These are phyloP conservation scores for Lasioglossum pauxillum DNA, from an alignment of 2,888 invertebrate species.

Conservation along the genomic window DNA sequence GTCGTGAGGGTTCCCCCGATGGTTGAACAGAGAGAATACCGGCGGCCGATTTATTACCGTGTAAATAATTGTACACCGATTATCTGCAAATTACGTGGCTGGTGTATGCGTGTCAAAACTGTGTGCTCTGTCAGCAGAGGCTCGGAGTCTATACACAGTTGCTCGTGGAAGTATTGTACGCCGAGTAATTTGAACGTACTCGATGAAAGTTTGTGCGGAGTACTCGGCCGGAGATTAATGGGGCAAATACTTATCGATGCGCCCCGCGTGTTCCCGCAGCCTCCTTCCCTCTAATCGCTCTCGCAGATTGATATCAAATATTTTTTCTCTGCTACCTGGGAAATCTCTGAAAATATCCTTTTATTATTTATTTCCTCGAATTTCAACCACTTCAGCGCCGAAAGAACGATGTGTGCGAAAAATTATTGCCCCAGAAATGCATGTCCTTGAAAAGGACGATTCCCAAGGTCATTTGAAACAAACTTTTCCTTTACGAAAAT, in stretches of 20 bases:
- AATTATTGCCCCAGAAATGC: no score
- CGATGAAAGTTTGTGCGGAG: conserved; percentile 16
- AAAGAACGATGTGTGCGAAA: no score
- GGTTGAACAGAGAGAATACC: background rate
- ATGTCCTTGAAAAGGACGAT: no score
- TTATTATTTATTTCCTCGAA: no score
- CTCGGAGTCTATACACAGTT: conserved; percentile 44
- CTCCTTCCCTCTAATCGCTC: background rate
- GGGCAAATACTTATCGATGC: conserved; percentile 13
- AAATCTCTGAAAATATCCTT: background rate
- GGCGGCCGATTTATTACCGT: conserved; percentile 8
- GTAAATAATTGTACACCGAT: conserved; percentile 34
- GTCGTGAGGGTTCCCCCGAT: background rate
- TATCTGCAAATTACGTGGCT: conserved; percentile 25
- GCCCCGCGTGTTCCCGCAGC: background rate
- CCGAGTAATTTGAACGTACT: conserved; percentile 18
- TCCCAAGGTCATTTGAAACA: no score
- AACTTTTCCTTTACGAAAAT: no score
- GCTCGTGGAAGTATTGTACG: conserved; percentile 17
- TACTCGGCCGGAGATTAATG: conserved; percentile 9
- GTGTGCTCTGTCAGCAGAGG: conserved; percentile 49
- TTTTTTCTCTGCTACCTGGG: background rate
- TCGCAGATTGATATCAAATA: background rate
- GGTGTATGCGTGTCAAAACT: conserved; percentile 21
- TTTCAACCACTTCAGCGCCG: no score